phyloP scores from a whole-genome alignment of 2,888 invertebrate species.

The Campaea margaritaria region DNA sequence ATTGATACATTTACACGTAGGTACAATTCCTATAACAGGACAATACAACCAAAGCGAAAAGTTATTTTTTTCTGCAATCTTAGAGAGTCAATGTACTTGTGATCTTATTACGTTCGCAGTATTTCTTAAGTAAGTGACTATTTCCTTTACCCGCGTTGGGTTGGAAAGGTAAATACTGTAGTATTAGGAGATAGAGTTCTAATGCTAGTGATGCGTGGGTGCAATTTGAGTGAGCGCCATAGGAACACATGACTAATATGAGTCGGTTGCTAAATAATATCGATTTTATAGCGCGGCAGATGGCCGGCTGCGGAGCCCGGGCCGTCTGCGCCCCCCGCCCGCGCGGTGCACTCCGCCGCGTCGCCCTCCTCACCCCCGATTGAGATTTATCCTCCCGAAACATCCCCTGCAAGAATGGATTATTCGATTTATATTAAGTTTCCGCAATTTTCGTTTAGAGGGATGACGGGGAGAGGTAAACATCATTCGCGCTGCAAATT shows the following conservation, averaged over 20 bases:
- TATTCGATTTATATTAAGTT: slow-evolving; percentile 85
- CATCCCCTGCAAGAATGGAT: slow-evolving; percentile 79
- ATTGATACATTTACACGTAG: too few species aligned
- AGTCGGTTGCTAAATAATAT: slow-evolving; percentile 77
- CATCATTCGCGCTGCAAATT: slow-evolving; percentile 64
- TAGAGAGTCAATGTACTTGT: not conserved
- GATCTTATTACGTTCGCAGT: slow-evolving; percentile 20
- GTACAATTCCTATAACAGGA: not conserved
- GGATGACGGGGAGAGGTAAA: slow-evolving; percentile 69
- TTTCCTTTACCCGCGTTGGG: slow-evolving; percentile 20
- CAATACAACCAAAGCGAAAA: not conserved
- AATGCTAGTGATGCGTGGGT: slow-evolving; percentile 28
- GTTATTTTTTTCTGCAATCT: not conserved
- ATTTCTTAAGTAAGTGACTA: slow-evolving; percentile 20
- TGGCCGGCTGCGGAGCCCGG: slow-evolving; percentile 71
- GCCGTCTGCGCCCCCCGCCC: slow-evolving; percentile 67
- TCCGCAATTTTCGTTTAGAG: slow-evolving; percentile 81
- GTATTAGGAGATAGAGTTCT: slow-evolving; percentile 17
- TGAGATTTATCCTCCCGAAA: slow-evolving; percentile 81
- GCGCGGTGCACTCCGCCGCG: slow-evolving; percentile 59
- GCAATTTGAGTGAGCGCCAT: slow-evolving; percentile 32
- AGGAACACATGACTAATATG: slow-evolving; percentile 51
- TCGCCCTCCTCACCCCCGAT: slow-evolving; percentile 76
- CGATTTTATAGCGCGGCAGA: slow-evolving; percentile 82
- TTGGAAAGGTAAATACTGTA: slow-evolving; percentile 11